A percentile compares a stretch with the other conserved stretches of the same genome.
Conservation (phyloP, 1,140 invertebrate species). For the Drosophila obscura region DNA sequence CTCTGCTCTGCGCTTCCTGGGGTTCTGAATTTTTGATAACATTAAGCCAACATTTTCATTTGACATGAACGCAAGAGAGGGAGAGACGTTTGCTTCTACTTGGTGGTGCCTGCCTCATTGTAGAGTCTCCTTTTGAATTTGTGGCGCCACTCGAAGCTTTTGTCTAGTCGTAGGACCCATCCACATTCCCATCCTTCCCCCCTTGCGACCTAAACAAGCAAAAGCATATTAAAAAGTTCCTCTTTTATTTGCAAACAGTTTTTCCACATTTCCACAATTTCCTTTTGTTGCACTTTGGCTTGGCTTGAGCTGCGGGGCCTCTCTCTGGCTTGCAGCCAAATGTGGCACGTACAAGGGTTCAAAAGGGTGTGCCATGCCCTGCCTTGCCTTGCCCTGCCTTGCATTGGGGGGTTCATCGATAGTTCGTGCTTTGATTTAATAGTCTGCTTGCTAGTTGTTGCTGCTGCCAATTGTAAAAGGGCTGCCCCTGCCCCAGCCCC, state of each 20-base stretch:
- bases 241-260: conserved; percentile 62
- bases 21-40: conserved; percentile 71
- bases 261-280: conserved; percentile 48
- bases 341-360: conserved; percentile 35
- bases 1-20: not conserved
- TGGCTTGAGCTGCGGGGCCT: too few species aligned
- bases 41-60: conserved; percentile 76
- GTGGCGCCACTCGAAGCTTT: conserved; percentile 64
- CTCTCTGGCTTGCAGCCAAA: conserved; percentile 56
- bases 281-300: conserved; percentile 38
- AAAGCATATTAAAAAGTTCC: conserved; percentile 67
- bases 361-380: not conserved
- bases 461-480: conserved; percentile 58
- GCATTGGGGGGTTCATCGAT: conserved; percentile 59
- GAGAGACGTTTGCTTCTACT: not conserved
- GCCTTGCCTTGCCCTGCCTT: too few species aligned
- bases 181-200: not conserved
- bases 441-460: conserved; percentile 53
- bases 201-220: conserved; percentile 31
- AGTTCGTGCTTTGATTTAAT: conserved; percentile 81
- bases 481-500: too few species aligned
- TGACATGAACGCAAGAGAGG: conserved; percentile 45
- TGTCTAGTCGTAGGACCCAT: conserved; percentile 52
- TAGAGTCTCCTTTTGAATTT: conserved; percentile 41
- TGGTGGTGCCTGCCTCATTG: not conserved